These are phyloP conservation scores for Todiramphus saurophagus DNA, from an alignment of 2,113 vertebrate species.

Conservation along the genomic window DNA sequence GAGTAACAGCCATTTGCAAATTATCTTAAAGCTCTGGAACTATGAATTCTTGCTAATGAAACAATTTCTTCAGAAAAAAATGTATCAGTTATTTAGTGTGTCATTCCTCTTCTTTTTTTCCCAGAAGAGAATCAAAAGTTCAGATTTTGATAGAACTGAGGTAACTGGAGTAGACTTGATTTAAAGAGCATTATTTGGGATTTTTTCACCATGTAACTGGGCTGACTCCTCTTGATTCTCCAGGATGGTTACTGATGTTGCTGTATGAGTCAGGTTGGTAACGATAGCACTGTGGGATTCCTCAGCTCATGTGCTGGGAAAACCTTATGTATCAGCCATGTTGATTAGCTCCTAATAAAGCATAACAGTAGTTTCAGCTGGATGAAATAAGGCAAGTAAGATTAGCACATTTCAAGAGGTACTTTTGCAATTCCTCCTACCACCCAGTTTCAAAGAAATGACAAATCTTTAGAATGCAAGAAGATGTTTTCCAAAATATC, in stretches of 20 bases:
- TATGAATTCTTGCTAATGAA: neutral
- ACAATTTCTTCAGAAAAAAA: neutral
- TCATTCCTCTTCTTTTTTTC: neutral
- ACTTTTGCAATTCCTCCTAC: neutral
- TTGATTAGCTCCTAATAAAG: neutral
- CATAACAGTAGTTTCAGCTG: neutral
- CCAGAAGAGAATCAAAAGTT: neutral
- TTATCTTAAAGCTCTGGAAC: neutral
- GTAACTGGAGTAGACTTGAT: neutral
- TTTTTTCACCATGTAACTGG: neutral
- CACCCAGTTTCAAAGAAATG: neutral
- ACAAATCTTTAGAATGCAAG: neutral
- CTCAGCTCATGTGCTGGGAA: neutral
- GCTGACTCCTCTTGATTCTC: neutral
- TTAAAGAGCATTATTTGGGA: neutral
- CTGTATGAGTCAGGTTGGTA: conserved; percentile 6
- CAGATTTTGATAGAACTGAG: neutral
- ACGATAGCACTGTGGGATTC: neutral
- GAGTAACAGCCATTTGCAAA: neutral
- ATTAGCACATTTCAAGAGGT: neutral
- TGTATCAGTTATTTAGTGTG: neutral
- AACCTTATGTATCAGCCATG: neutral
- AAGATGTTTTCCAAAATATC: conserved; percentile 15
- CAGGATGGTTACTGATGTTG: neutral
- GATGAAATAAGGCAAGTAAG: neutral